Base-by-base conservation (phyloP, 1,140 invertebrate genomes). In the Papilio aristodemus region DNA sequence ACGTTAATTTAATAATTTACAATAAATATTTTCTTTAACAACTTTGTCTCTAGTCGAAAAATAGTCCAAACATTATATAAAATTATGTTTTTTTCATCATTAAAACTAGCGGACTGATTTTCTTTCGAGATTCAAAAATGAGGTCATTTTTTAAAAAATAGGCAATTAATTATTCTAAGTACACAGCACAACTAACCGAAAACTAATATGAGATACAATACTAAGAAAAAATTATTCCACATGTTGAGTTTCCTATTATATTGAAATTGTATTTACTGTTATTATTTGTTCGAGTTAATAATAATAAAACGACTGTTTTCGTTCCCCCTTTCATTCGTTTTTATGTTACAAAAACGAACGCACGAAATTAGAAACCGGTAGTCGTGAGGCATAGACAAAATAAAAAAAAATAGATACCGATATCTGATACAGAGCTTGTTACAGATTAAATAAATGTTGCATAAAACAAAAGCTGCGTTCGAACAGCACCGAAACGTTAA, bases 101-200 rank as follows among this genome's bases (percentile, higher is more conserved):
- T 84, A 83, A 72, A 86, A 73, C 88, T 90, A 90, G 79, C 88
- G 88, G 88, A 90, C 88, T 87, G 86, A 79, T 86, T 87, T 83
- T 77, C 63, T 76, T 78, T 78, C 74, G 86, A 89, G 85, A 87
- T 85, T 87, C 84, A 82, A 83, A 81, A 88, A 82, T 87, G 87
- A 87, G 81, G 84, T 85, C 75, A 71, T 72, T 72, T 71, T 72
- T 74, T 74, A 66, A 68, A 77, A 72, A 76, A 78, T 86, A 87
- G 81, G 83, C 83, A 83, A 85, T 82, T 81, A 82, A 86, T 88
- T 86, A 87, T 76, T 72, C 89, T 91, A 91, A 87, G 79, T 91
- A 89, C 87, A 91, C 87, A 87, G 87, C 89, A 91, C 89, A 91
- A 87, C 86, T 89, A 89, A 90, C 78, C 78, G 73, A 85, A 90